These are phyloP conservation scores for Sus scrofa DNA, from an alignment of 2,113 vertebrate genomes.

Conservation along the genomic window T2T-Sscrofa CM000829.6:52595501-52596000, in stretches of 20 bases:
- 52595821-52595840: background rate
- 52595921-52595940: background rate
- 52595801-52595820: background rate
- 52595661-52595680: background rate
- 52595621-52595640: background rate
- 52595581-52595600: background rate
- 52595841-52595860: background rate
- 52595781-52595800: background rate
- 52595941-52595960: fast-evolving
- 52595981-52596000: background rate
- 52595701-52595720: background rate
- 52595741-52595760: background rate
- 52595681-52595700: background rate
- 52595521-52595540: fast-evolving
- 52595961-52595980: background rate
- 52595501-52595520: background rate
- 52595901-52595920: background rate
- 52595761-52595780: background rate
- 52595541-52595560: background rate
- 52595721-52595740: background rate
- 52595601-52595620: fast-evolving
- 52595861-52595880: background rate
- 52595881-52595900: background rate
- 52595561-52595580: background rate
- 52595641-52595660: background rate